Evolutionary conservation across 2,113 vertebrate genomes (phyloP), one percentile per base, ranked within the genome.

Genomic region (Marmota flaviventris): DNA sequence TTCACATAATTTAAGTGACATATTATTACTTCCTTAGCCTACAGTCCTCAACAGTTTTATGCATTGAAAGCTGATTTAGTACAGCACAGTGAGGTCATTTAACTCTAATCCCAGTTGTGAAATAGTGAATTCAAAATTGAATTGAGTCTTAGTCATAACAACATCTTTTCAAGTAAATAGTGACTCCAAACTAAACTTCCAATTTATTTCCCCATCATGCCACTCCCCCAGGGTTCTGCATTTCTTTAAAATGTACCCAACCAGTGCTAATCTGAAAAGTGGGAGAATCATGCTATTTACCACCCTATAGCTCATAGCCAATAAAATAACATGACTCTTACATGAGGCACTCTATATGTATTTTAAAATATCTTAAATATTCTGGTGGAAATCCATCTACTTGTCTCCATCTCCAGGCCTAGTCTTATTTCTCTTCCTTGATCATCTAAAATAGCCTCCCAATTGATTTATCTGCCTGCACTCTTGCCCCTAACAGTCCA

Each of bases 91-190:
- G 16, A 12, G 2, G 8, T 83, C 73, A 73, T 67, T 79, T 63
- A 70, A 51, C 29, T 87, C n/a, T n/a, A 72, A 58, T 75, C 45
- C 22, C 45, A 61, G 5, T 24, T 85, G 51, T 45, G 7, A 94
- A 94, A 93, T 22, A 70, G 86, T 79, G 29, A 48, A 65, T 63
- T 94, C 82, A 65, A 91, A 87, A 90, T 77, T 4, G 63, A 91
- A 82, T 25, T 34, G 37, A 79, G 56, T 24, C 51, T 92, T 70
- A 87, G 27, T 78, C 32, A 61, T 13, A 63, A 63, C 25, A 85
- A 69, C 34, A 17, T 77, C 12, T 76, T 95, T 94, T 29, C 63
- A 82, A 63, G 86, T 87, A 42, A 56, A 79, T 72, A 76, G 45
- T 76, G 67, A 61, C 37, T 22, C 8, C 45, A 94, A 89, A 37